phyloP scores from a whole-genome alignment of 2,113 vertebrate species.

The Mus pahari region DNA sequence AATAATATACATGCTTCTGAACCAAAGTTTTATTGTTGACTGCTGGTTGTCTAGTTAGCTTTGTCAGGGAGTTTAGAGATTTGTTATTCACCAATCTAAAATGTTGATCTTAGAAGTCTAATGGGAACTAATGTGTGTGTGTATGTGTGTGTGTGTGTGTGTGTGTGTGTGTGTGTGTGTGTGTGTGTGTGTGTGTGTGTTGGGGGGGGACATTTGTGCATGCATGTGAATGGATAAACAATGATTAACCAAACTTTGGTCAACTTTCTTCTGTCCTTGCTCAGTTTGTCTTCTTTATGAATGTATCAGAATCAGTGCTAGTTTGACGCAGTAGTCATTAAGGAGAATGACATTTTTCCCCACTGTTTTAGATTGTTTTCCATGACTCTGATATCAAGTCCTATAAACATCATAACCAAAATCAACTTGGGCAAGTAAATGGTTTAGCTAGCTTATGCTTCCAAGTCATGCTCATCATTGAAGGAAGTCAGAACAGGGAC shows the following conservation, averaged over 20 bases:
- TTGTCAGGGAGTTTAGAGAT: background rate
- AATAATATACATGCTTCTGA: background rate
- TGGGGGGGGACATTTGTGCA: too few relatives aligned
- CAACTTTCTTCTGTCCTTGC: background rate
- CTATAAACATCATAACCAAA: background rate
- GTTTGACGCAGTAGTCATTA: background rate
- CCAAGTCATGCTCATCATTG: background rate
- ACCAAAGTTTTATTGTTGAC: background rate
- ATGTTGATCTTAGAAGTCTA: background rate
- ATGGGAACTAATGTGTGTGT: background rate
- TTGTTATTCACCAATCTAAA: background rate
- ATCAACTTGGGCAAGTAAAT: background rate
- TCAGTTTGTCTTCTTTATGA: background rate
- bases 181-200: background rate
- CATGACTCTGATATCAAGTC: background rate
- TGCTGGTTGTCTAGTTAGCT: background rate
- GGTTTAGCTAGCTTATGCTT: background rate
- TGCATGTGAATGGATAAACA: background rate
- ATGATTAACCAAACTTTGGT: background rate
- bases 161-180: background rate
- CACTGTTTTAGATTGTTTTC: background rate
- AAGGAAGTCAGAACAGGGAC: background rate
- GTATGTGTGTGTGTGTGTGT: background rate
- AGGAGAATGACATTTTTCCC: constrained; percentile 3
- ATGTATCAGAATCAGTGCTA: background rate